phyloP scores from a whole-genome alignment of 2,888 invertebrate genomes.

The Mimas tiliae region DNA sequence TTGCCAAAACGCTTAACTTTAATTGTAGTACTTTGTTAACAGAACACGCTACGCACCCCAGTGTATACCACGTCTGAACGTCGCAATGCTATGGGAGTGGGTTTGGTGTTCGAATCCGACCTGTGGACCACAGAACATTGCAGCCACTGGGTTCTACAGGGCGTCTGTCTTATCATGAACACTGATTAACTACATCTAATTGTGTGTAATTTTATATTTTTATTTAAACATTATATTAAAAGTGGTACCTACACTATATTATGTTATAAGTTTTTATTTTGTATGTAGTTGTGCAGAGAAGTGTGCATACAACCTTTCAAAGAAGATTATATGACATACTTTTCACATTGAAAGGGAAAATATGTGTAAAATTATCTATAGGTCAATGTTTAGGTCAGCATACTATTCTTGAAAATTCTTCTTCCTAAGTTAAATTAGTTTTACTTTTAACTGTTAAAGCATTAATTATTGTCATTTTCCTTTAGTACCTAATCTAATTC shows the following conservation, averaged over 20 bases:
- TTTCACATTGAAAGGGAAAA: too few relatives aligned
- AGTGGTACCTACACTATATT: too few relatives aligned
- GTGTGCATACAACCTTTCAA: too few relatives aligned
- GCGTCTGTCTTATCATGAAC: conserved; percentile 94
- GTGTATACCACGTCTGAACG: conserved; percentile 95
- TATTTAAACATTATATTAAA: too few relatives aligned
- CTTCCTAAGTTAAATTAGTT: background rate
- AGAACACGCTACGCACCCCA: conserved; percentile 95
- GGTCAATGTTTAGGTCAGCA: too few relatives aligned
- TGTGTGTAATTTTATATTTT: too few relatives aligned
- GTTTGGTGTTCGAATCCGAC: conserved; percentile 95
- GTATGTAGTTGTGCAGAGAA: background rate
- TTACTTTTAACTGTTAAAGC: background rate
- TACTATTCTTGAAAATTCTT: background rate
- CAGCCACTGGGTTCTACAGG: conserved; percentile 96
- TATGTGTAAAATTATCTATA: too few relatives aligned
- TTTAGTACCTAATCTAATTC: background rate
- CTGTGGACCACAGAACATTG: conserved; percentile 91
- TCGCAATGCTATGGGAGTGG: conserved; percentile 96
- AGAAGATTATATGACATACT: too few relatives aligned
- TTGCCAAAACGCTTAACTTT: background rate
- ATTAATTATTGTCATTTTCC: too few relatives aligned
- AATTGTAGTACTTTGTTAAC: conserved; percentile 35
- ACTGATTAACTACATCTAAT: conserved; percentile 83
- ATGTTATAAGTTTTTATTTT: background rate